Percentiles rank a stretch among this genome's conserved stretches.
These are phyloP conservation scores for Yasuhikotakia modesta DNA, from an alignment of 2,797 vertebrate species.

Conservation along the genomic window DNA sequence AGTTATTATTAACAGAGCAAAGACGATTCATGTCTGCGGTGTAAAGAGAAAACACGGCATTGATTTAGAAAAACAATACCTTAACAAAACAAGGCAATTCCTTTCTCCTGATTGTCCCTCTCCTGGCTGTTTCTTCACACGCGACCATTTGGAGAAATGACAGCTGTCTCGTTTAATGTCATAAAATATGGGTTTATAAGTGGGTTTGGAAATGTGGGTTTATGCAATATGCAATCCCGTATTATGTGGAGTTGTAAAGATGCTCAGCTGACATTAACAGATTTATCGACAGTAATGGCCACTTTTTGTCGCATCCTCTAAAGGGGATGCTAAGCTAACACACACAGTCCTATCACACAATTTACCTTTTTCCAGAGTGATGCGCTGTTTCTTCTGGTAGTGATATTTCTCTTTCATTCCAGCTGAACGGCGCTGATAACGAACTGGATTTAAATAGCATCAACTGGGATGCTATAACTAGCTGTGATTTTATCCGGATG, in stretches of 20 bases:
- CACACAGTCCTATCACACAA: not conserved
- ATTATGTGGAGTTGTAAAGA: not conserved
- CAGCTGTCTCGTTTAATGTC: not conserved
- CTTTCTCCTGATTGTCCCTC: not conserved
- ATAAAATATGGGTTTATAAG: not conserved
- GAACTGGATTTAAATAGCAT: constrained; percentile 16
- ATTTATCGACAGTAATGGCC: not conserved
- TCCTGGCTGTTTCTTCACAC: too few relatives aligned
- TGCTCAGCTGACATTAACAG: not conserved
- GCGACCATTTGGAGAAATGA: not conserved
- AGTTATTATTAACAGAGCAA: constrained; percentile 94
- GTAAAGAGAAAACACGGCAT: not conserved
- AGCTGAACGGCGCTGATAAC: constrained; percentile 32
- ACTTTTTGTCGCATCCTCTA: constrained; percentile 14
- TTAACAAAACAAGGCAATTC: not conserved
- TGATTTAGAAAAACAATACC: not conserved
- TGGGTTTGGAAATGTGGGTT: too few relatives aligned
- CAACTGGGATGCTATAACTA: constrained; percentile 22
- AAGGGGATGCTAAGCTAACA: constrained; percentile 29
- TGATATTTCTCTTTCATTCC: constrained; percentile 35
- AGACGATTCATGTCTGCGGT: constrained; percentile 88
- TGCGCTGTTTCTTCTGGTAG: constrained; percentile 29
- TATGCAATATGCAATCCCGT: not conserved
- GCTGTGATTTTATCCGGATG: constrained; percentile 18
- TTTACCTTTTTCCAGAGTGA: constrained; percentile 29